Base-by-base conservation (phyloP, 2,113 vertebrate species). In the Scomber scombrus region DNA sequence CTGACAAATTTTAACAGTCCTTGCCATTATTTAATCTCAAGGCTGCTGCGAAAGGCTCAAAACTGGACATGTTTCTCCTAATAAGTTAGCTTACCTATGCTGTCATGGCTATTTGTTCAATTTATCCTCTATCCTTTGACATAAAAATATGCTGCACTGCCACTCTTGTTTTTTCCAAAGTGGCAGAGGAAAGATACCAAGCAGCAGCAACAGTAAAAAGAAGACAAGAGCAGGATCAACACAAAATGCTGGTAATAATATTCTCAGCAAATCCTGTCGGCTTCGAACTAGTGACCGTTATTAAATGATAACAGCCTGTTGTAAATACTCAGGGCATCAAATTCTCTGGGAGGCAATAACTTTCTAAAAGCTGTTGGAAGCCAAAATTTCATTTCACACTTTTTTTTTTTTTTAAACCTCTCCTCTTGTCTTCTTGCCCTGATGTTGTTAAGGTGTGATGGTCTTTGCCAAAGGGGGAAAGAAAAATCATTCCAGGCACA, bases 301-400 rank as follows among this genome's bases (percentile, higher is more conserved):
- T 81, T 60, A 85, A 87, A 89, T 84, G 80, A 84, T 81, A 76
- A 76, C 47, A 81, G 56, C 65, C 62, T 29, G 74, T 50, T 81
- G 80, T 85, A 89, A 62, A 84, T 68, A 89, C 66, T 55, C n/a
- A 21, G 43, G 65, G 50, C 75, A 85, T 75, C 40, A 50, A 50
- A 84, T 73, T 80, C 29, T 82, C 71, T 14, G 29, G 10, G 60
- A 84, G 64, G 75, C 85, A 86, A 72, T 86, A 46, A 81, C 74
- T 83, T 84, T 76, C 40, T 26, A 66, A 86, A 84, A 55, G 23
- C 60, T 64, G 69, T 71, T 68, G 60, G 47, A 80, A 79, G 68
- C 52, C 50, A 26, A 50, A 63, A 85, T 88, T 78, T 82, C 26
- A 85, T 88, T 84, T 54, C 19, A 60, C 43, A 13, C 21, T 34